Conservation (phyloP, 1,140 invertebrate species). For the Euglossa dilemma region DNA sequence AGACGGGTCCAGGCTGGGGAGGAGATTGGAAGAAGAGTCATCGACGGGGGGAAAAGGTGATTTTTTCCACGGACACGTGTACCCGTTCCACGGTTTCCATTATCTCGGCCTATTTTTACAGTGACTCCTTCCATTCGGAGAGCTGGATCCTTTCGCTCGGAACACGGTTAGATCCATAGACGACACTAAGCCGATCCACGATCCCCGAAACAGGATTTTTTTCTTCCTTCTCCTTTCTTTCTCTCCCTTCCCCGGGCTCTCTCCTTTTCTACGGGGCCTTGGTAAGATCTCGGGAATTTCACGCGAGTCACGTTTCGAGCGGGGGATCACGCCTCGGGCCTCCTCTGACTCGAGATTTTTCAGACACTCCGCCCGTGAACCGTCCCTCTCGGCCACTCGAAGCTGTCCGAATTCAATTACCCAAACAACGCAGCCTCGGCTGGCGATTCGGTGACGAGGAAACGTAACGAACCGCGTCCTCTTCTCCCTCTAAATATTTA, state of each 20-base stretch:
- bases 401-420: slow-evolving; percentile 53
- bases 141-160: slow-evolving; percentile 61
- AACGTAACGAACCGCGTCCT: not conserved
- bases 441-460: slow-evolving; percentile 11
- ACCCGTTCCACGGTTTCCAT: slow-evolving; percentile 64
- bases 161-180: slow-evolving; percentile 64
- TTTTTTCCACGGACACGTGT: slow-evolving; percentile 58
- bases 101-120: slow-evolving; percentile 70
- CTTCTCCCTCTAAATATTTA: slow-evolving; percentile 34
- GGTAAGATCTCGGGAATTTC: slow-evolving; percentile 70
- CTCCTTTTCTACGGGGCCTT: slow-evolving; percentile 41
- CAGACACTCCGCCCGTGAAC: slow-evolving; percentile 17
- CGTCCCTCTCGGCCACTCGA: slow-evolving; percentile 40
- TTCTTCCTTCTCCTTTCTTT: slow-evolving; percentile 18
- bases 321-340: slow-evolving; percentile 54
- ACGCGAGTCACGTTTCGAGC: slow-evolving; percentile 70
- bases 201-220: slow-evolving; percentile 71
- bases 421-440: slow-evolving; percentile 19
- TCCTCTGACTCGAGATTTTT: slow-evolving; percentile 65
- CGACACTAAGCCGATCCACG: slow-evolving; percentile 70
- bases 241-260: not conserved
- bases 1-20: not conserved
- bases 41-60: not conserved
- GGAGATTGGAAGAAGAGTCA: not conserved
- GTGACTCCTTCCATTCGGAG: slow-evolving; percentile 66